Percentiles rank a stretch among this genome's conserved stretches.
Evolutionary conservation across 2,113 vertebrate genomes (phyloP).

Genomic region (Anguilla japonica): DNA sequence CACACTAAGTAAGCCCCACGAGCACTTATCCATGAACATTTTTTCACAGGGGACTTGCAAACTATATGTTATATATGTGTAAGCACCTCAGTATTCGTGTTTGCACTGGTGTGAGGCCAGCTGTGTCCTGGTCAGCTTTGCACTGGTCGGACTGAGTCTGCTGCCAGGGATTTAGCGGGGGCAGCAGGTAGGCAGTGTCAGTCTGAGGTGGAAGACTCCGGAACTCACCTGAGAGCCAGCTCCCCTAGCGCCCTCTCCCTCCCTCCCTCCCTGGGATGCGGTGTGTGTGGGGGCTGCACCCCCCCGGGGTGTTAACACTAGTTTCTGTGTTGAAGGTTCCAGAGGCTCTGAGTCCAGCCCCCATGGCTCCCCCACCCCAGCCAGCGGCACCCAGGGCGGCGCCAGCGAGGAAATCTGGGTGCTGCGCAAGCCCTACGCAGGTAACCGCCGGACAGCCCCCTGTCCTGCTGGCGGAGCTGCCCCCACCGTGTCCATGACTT

Average conservation of each 20-base stretch:
- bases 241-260: not conserved
- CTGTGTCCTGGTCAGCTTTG: conserved; percentile 11
- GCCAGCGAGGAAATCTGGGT: conserved; percentile 93
- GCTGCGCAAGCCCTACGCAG: conserved; percentile 89
- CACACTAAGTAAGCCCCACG: not conserved
- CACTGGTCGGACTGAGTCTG: not conserved
- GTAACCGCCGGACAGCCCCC: conserved; percentile 59
- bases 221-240: not conserved
- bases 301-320: conserved; percentile 28
- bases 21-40: not conserved
- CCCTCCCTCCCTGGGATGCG: not conserved
- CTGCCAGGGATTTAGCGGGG: not conserved
- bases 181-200: not conserved
- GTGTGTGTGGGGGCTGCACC: not conserved
- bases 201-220: not conserved
- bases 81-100: not conserved
- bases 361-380: conserved; percentile 78
- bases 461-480: not conserved
- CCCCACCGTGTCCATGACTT: conserved; percentile 7
- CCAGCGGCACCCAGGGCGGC: conserved; percentile 62
- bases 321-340: conserved; percentile 71
- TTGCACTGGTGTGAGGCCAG: conserved; percentile 7
- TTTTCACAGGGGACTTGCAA: not conserved
- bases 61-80: not conserved
- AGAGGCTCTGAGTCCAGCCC: conserved; percentile 83